phyloP scores from a whole-genome alignment of 2,888 invertebrate species.

The Morpho achilles region DNA sequence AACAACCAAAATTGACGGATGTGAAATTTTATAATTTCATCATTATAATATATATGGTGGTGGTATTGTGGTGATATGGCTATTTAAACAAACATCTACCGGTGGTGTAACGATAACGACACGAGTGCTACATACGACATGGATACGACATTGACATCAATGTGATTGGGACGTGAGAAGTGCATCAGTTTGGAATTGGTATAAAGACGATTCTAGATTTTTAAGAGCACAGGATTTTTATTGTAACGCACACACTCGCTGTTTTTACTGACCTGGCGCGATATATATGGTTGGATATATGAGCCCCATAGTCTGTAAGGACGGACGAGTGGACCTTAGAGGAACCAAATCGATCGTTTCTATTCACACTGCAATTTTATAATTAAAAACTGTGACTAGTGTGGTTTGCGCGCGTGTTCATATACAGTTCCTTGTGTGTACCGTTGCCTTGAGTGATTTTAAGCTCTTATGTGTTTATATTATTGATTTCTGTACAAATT shows the following conservation, averaged over 20 bases:
- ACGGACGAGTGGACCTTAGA: slow-evolving; percentile 38
- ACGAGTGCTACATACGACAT: background rate
- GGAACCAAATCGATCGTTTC: slow-evolving; percentile 40
- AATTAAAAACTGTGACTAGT: slow-evolving; percentile 67
- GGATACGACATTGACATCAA: background rate
- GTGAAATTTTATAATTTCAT: no score
- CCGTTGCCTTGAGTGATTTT: slow-evolving; percentile 7
- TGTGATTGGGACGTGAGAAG: slow-evolving; percentile 9
- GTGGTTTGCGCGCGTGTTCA: slow-evolving; percentile 43
- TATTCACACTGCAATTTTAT: slow-evolving; percentile 66
- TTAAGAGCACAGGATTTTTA: slow-evolving; percentile 19
- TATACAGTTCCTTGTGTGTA: slow-evolving; percentile 32
- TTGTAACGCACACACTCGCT: slow-evolving; percentile 29
- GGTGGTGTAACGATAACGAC: slow-evolving; percentile 1
- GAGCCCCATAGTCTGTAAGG: slow-evolving; percentile 37
- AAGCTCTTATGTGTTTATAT: slow-evolving; percentile 11
- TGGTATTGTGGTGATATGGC: no score
- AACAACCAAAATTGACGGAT: no score
- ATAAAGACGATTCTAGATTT: slow-evolving; percentile 17
- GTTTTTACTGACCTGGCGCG: slow-evolving; percentile 37
- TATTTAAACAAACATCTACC: slow-evolving; percentile 1
- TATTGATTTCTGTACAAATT: slow-evolving; percentile 24
- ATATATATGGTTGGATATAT: slow-evolving; percentile 36
- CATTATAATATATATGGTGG: no score
- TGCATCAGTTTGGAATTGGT: slow-evolving; percentile 5